A percentile compares a stretch with the other conserved stretches of the same genome.
phyloP scores from a whole-genome alignment of 2,888 invertebrate genomes.

The Monoplex corrugatus region DNA sequence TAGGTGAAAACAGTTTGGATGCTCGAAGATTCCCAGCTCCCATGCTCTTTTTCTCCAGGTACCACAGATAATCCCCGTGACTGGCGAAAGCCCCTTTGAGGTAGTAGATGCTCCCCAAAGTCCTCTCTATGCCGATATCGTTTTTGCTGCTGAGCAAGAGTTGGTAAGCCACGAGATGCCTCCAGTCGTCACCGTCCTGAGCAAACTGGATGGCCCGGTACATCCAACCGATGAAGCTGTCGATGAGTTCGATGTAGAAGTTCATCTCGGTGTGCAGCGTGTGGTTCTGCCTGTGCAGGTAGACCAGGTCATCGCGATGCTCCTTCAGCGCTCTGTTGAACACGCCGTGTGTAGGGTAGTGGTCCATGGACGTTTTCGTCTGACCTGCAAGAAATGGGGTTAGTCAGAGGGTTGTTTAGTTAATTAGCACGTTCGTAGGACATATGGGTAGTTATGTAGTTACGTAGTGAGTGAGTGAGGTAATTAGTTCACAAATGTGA shows the following conservation, averaged over 20 bases:
- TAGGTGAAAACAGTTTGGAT: conserved; percentile 69
- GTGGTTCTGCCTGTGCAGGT: conserved; percentile 12
- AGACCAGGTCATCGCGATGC: conserved; percentile 63
- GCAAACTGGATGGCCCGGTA: conserved; percentile 79
- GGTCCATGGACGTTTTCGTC: conserved; percentile 54
- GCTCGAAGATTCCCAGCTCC: conserved; percentile 73
- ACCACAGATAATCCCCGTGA: conserved; percentile 72
- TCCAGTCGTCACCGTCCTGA: conserved; percentile 66
- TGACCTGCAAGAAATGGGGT: conserved; percentile 18
- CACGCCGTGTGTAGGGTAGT: conserved; percentile 67
- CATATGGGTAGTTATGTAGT: no score
- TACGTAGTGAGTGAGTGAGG: no score
- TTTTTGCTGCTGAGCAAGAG: conserved; percentile 74
- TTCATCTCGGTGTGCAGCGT: conserved; percentile 69
- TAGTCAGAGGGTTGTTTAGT: no score
- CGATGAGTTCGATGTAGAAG: conserved; percentile 73
- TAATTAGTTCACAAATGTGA: no score
- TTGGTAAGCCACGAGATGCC: conserved; percentile 75
- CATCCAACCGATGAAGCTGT: conserved; percentile 72
- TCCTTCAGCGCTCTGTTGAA: conserved; percentile 68
- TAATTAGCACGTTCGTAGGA: no score
- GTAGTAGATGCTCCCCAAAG: conserved; percentile 73
- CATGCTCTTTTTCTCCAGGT: conserved; percentile 70
- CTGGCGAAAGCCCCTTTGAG: conserved; percentile 69
- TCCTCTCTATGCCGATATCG: conserved; percentile 73